Base-by-base conservation (phyloP, 2,797 vertebrate genomes). In the Enoplosus armatus region DNA sequence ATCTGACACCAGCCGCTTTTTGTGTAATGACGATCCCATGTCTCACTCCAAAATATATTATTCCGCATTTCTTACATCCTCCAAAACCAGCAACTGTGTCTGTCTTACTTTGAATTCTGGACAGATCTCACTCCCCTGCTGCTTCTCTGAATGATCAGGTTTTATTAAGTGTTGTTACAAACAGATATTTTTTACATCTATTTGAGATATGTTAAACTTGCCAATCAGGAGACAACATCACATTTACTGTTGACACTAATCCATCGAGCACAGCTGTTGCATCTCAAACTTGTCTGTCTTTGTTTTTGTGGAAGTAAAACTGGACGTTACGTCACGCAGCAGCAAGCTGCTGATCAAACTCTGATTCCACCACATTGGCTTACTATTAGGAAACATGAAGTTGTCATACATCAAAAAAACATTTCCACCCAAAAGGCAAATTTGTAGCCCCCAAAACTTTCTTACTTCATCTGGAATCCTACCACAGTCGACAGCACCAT, bases 201-300 rank as follows among this genome's bases (percentile, higher is more conserved):
- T 41, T 16, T 74, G 11, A 68, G 58, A 48, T 6, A 27, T 16
- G 8, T n/a, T 22, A 15, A 65, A 45, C 18, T 41, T 48, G n/a
- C 27, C 48, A 41, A 50, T 63, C 51, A 22, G 41, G 31, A 37
- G 47, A 27, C 8, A 5, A 35, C 37, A 54, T 20, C n/a, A 45
- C 29, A 50, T 56, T 71, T 63, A 15, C 59, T n/a, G 39, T 29
- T 53, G 62, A 43, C 29, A 35, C 7, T 27, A 51, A 65, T 12
- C 29, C 37, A 61, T 41, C 55, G 53, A 2, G 16, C 22, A 18
- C n/a, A 24, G 39, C 15, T 31, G 63, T 26, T 35, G 41, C 41
- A 70, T 47, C 54, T 62, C 37, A n/a, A 24, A 45, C n/a, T 14
- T 6, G 11, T 20, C n/a, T 29, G 51, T 50, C 12, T n/a, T 31